Percentiles rank a stretch among this genome's conserved stretches.
phyloP scores from a whole-genome alignment of 1,140 invertebrate genomes.

The Oncopodura yosiiana region DNA sequence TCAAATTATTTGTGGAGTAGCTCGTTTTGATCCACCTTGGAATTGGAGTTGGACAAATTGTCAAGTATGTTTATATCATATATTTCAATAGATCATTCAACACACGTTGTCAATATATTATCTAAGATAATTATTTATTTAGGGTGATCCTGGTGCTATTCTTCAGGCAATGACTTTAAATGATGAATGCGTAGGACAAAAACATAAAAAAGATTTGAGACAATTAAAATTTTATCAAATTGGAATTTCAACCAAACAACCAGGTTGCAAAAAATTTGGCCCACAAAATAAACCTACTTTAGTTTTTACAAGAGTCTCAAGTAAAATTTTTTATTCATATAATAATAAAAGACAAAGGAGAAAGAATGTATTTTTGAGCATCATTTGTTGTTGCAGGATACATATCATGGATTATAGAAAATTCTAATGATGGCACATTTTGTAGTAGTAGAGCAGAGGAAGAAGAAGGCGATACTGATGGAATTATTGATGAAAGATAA shows the following conservation, averaged over 20 bases:
- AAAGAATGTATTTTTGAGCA: too few species aligned
- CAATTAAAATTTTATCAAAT: conserved; percentile 15
- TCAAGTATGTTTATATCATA: background rate
- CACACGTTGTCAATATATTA: background rate
- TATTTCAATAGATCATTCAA: too few species aligned
- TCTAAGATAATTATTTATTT: background rate
- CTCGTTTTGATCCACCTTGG: background rate
- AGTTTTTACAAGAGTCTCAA: background rate
- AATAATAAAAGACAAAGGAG: too few species aligned
- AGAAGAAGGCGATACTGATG: too few species aligned
- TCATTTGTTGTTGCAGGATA: too few species aligned
- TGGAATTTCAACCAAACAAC: conserved; percentile 13
- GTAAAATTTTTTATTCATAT: conserved; percentile 10
- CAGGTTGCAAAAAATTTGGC: background rate
- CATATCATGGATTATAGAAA: too few species aligned
- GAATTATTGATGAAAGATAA: too few species aligned
- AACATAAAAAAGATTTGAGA: background rate
- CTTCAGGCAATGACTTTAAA: conserved; percentile 12
- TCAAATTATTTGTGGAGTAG: conserved; percentile 14
- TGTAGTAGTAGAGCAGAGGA: too few species aligned
- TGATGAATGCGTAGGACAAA: conserved; percentile 5
- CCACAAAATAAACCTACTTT: background rate
- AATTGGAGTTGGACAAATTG: background rate
- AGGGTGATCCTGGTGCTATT: conserved; percentile 13
- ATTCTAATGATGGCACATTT: too few species aligned